Evolutionary conservation across 2,888 invertebrate species (phyloP).

Genomic region (Latrodectus elegans): DNA sequence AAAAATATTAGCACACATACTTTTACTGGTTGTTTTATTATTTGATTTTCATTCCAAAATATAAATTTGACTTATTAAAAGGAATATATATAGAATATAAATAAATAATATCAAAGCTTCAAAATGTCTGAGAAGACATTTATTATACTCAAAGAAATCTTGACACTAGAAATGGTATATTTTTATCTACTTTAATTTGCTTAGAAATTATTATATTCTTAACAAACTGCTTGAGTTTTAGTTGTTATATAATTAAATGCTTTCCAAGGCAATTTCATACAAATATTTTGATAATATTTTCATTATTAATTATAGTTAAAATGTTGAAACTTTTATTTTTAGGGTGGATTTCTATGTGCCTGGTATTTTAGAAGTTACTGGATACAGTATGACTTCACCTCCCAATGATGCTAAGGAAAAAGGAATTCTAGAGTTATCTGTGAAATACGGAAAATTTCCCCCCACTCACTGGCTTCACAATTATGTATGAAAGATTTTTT

Average conservation of each 20-base stretch:
- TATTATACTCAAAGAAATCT: too few relatives aligned
- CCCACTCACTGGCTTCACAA: conserved; percentile 76
- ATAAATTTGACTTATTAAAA: too few relatives aligned
- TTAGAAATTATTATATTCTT: not conserved
- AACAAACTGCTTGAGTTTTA: too few relatives aligned
- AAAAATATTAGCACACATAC: too few relatives aligned
- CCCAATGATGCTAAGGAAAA: conserved; percentile 73
- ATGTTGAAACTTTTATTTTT: conserved; percentile 41
- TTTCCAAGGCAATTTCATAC: not conserved
- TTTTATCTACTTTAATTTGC: not conserved
- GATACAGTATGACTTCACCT: conserved; percentile 76
- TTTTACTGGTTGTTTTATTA: too few relatives aligned
- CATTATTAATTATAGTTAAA: not conserved
- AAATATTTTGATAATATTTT: not conserved
- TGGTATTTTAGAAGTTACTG: conserved; percentile 75
- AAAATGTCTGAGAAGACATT: too few relatives aligned
- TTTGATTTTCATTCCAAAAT: too few relatives aligned
- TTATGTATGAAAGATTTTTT: conserved; percentile 72
- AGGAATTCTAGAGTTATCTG: conserved; percentile 74
- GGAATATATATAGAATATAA: too few relatives aligned
- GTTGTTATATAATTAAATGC: too few relatives aligned
- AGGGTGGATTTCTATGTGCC: conserved; percentile 77
- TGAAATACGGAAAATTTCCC: conserved; percentile 75
- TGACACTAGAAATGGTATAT: too few relatives aligned
- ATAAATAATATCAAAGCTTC: too few relatives aligned